Base-by-base conservation (phyloP, 2,888 invertebrate genomes). In the Spatulosminthurus flaviceps region DNA sequence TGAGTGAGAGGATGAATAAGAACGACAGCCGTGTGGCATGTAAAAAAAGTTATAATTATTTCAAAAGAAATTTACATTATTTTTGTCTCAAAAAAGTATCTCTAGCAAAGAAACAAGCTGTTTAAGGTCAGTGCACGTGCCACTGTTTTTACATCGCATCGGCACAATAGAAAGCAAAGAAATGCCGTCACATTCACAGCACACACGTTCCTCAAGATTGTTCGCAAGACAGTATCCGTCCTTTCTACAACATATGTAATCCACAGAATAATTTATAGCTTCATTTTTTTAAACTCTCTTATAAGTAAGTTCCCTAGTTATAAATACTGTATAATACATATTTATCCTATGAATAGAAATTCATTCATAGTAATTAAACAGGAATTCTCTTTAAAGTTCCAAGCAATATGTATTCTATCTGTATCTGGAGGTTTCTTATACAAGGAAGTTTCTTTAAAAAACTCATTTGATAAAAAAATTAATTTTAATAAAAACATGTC, bases 51-150 rank as follows among this genome's bases (percentile, higher is more conserved):
- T 11, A 19, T 51, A 51, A 13, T 51, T 51, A n/a, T 51, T n/a
- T 41, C 7, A 51, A 51, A 11, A 51, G 51, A 51, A 51, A 51
- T 51, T 51, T 51, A 19, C 28, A 28, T 73, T 42, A 42, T n/a
- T n/a, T 72, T 24, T 73, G 43, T 73, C 60, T 60, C n/a, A 43
- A n/a, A 41, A 13, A 13, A 41, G 7, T 13, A 16, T 19, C 16
- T 51, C 19, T 11, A 2, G n/a, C 16, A 19, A n/a, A 51, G 51
- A 51, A 51, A 51, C 41, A 21, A 70, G 34, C 70, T 70, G 41
- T 34, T 41, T 73, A 73, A 51, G 26, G 73, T n/a, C 22, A 73
- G 28, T 60, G 60, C 73, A 73, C 73, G 73, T 73, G 73, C 73
- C 73, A 11, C 29, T 24, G 72, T 22, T n/a, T 70, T 69, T 19